Evolutionary conservation across 2,888 invertebrate genomes (phyloP).

Genomic region (Rhamnusium bicolor): DNA sequence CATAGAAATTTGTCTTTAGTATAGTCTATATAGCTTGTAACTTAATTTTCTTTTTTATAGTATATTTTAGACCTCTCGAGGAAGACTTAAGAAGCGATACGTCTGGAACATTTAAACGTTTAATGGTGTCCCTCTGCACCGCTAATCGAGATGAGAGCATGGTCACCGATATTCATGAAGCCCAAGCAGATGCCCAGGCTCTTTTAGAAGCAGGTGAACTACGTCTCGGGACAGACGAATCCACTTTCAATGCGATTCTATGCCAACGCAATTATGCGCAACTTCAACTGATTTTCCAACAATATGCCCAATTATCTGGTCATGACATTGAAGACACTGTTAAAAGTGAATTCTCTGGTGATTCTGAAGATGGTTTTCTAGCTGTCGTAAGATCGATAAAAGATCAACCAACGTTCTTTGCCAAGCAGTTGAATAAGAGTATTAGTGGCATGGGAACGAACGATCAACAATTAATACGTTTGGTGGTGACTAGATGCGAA

Average conservation of each 20-base stretch:
- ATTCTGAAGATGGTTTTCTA: slow-evolving; percentile 83
- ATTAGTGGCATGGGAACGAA: slow-evolving; percentile 94
- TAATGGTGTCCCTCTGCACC: slow-evolving; percentile 54
- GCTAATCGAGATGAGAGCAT: slow-evolving; percentile 51
- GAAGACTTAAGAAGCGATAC: slow-evolving; percentile 53
- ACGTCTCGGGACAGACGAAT: slow-evolving; percentile 86
- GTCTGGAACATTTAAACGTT: slow-evolving; percentile 51
- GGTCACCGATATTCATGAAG: slow-evolving; percentile 38
- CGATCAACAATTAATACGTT: slow-evolving; percentile 87
- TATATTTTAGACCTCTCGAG: slow-evolving; percentile 51
- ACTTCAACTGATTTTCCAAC: slow-evolving; percentile 72
- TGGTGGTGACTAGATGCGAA: slow-evolving; percentile 88
- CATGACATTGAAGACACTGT: slow-evolving; percentile 86
- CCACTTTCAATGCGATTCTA: slow-evolving; percentile 86
- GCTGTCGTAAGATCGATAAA: slow-evolving; percentile 87
- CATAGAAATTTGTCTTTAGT: too few species aligned
- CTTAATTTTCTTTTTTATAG: slow-evolving; percentile 37
- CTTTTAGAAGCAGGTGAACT: slow-evolving; percentile 66
- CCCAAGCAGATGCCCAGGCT: slow-evolving; percentile 51
- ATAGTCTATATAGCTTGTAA: too few species aligned
- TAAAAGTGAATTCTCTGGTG: slow-evolving; percentile 89
- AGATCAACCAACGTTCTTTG: slow-evolving; percentile 88
- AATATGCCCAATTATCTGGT: slow-evolving; percentile 83
- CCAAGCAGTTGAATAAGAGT: slow-evolving; percentile 86
- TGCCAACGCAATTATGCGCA: slow-evolving; percentile 84